Percentiles rank a stretch among this genome's conserved stretches.
Conservation (phyloP, 2,888 invertebrate species). For the Sesamia inferens region DNA sequence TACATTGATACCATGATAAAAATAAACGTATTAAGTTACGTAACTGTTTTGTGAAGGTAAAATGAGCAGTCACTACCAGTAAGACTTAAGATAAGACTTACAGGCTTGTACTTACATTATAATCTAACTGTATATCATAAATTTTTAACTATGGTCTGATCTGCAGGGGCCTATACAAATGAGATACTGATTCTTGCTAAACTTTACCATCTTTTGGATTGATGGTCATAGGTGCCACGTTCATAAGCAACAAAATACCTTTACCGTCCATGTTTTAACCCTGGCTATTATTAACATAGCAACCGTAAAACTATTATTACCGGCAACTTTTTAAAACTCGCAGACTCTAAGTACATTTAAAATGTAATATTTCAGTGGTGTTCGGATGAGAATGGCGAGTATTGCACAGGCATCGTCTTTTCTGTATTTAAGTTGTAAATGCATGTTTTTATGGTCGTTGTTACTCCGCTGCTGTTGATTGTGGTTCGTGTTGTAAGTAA, state of each 20-base stretch:
- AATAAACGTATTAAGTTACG: too few species aligned
- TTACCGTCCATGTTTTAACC: background rate
- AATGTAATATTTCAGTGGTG: constrained; percentile 74
- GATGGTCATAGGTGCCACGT: background rate
- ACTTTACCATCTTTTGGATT: background rate
- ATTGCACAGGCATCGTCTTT: constrained; percentile 75
- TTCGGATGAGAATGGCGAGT: constrained; percentile 77
- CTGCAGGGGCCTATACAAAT: background rate
- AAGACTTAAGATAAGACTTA: background rate
- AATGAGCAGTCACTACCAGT: background rate
- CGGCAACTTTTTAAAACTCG: constrained; percentile 50
- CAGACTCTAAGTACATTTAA: constrained; percentile 53
- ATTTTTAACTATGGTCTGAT: background rate
- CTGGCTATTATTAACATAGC: constrained; percentile 32
- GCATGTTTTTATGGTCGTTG: constrained; percentile 83
- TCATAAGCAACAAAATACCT: constrained; percentile 8
- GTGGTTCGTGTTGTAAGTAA: constrained; percentile 46
- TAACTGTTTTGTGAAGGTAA: background rate
- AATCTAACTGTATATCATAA: background rate
- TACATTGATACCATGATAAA: too few species aligned
- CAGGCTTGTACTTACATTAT: background rate
- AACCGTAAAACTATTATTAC: constrained; percentile 45
- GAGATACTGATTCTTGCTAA: background rate
- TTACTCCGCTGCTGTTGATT: constrained; percentile 74
- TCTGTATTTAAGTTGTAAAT: constrained; percentile 88